Evolutionary conservation across 2,113 vertebrate species (phyloP), one percentile per base, ranked within the genome.

Genomic region (Lepus europaeus): DNA sequence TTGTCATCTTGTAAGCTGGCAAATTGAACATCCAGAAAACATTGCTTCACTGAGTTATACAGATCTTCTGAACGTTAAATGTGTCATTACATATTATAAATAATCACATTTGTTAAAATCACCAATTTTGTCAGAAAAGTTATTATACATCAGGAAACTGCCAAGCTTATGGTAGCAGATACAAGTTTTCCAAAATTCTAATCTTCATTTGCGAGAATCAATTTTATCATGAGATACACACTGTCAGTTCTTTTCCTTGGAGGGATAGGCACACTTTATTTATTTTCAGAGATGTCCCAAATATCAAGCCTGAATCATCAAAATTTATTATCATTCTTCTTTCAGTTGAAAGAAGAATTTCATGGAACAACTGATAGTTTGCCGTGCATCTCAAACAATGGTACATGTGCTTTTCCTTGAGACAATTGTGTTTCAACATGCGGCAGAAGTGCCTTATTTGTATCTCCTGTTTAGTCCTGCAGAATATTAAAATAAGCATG

Each of bases 201-300:
- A 4, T 79, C 89, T 97, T 91, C 56, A 14, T 45, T 90, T 56
- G 49, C 83, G 93, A 91, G 69, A 78, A 94, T 20, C 59, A 93
- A 31, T 86, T 84, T 87, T 87, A 64, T 96, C 51, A 74, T 66
- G 93, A 90, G 33, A 92, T 45, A 92, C 78, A 96, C 36, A 90
- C 20, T 87, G 29, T 76, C 31, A 31, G 84, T 77, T 85, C 87
- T 89, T 53, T 63, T 90, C 81, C 72, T 66, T 95, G 29, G 93
- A 86, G 83, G 70, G 7, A 39, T 68, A 79, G 68, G 31, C 12
- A 59, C 9, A 33, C 4, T 87, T 92, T 69, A 64, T 81, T 92
- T 31, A 92, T 96, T 92, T 90, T 93, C 25, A 92, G 79, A 93
- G 59, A 64, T 73, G 20, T 81, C 63, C 27, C 63, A 84, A 33